These are phyloP conservation scores for Apamea crenata DNA, from an alignment of 2,888 invertebrate species.

Conservation along the genomic window DNA sequence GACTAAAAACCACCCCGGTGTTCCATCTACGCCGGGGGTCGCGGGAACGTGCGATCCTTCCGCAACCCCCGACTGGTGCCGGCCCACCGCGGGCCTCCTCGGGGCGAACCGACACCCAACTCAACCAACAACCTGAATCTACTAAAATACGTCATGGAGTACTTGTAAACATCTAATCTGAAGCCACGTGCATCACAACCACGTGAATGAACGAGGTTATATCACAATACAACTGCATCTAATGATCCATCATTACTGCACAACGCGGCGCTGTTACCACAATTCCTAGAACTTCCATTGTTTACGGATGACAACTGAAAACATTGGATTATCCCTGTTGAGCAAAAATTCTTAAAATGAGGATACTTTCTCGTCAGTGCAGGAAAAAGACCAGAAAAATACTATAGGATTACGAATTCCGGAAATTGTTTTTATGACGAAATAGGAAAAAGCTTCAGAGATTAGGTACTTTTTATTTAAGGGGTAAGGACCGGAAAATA, in stretches of 20 bases:
- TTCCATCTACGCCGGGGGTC: no score
- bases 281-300: constrained; percentile 35
- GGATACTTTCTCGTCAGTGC: constrained; percentile 31
- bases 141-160: background rate
- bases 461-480: background rate
- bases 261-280: background rate
- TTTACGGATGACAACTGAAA: constrained; percentile 35
- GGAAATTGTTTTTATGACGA: background rate
- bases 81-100: no score
- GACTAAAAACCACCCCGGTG: no score
- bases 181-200: constrained; percentile 20
- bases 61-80: no score
- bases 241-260: constrained; percentile 25
- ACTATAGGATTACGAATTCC: background rate
- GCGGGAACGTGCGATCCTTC: no score
- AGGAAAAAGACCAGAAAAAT: constrained; percentile 13
- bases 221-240: constrained; percentile 28
- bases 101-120: no score
- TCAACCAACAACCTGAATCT: background rate
- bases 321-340: constrained; percentile 28
- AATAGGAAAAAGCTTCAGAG: background rate
- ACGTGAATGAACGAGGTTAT: constrained; percentile 9
- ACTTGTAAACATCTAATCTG: background rate
- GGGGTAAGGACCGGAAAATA: background rate
- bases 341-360: constrained; percentile 27